Percentiles rank a stretch among this genome's conserved stretches.
These are phyloP conservation scores for Torymus tubicola DNA, from an alignment of 2,888 invertebrate genomes.

Conservation along the genomic window DNA sequence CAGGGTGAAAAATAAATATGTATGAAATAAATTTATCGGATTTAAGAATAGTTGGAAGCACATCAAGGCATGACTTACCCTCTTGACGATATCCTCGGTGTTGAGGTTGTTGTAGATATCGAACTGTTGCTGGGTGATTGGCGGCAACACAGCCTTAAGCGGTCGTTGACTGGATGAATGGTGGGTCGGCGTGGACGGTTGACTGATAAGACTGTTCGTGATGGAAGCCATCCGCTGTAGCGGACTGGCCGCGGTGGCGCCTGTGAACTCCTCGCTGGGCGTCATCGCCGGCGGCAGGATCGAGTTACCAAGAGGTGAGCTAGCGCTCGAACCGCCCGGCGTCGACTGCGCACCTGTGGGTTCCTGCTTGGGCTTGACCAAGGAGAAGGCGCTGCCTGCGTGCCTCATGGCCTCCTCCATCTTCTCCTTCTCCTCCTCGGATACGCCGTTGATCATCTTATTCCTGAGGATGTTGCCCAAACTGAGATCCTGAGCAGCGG, in stretches of 20 bases:
- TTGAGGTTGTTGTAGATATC: slow-evolving; percentile 98
- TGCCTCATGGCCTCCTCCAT: slow-evolving; percentile 86
- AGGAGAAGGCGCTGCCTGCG: slow-evolving; percentile 90
- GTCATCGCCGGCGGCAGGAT: slow-evolving; percentile 91
- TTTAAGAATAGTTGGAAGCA: too few species aligned
- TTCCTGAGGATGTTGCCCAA: slow-evolving; percentile 82
- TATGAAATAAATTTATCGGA: too few species aligned
- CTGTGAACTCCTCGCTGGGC: slow-evolving; percentile 88
- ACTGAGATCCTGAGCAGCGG: slow-evolving; percentile 88
- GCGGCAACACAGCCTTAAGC: slow-evolving; percentile 96
- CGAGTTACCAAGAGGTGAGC: slow-evolving; percentile 90
- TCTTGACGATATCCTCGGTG: slow-evolving; percentile 98
- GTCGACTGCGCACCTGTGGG: slow-evolving; percentile 82
- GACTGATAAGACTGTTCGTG: slow-evolving; percentile 96
- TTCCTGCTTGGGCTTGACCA: slow-evolving; percentile 91
- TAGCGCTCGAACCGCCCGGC: slow-evolving; percentile 85
- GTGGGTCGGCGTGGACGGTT: slow-evolving; percentile 90
- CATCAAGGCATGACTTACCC: slow-evolving; percentile 76
- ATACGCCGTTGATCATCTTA: slow-evolving; percentile 82
- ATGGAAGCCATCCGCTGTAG: slow-evolving; percentile 98
- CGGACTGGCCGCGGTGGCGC: slow-evolving; percentile 92
- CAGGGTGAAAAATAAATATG: too few species aligned
- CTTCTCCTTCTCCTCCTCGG: slow-evolving; percentile 84
- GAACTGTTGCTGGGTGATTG: slow-evolving; percentile 99
- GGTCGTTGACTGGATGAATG: slow-evolving; percentile 91